Evolutionary conservation across 2,797 vertebrate species (phyloP).

Genomic region (Melanogrammus aeglefinus): DNA sequence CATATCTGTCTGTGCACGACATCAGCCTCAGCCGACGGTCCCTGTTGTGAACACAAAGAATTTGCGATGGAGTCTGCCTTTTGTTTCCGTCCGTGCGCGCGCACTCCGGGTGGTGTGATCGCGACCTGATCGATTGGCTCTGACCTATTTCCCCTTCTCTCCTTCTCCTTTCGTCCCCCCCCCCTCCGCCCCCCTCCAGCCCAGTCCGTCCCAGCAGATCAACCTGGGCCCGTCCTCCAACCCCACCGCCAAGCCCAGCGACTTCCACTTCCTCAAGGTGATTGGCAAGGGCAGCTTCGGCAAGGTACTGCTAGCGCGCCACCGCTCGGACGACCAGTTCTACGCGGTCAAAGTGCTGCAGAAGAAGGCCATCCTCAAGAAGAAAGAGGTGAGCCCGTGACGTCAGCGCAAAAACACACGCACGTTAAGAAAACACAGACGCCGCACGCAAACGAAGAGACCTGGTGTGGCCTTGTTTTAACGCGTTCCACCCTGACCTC

Average conservation of each 20-base stretch:
- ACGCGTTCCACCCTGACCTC: too few species aligned
- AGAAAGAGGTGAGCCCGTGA: slow-evolving; percentile 86
- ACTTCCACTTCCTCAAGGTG: slow-evolving; percentile 98
- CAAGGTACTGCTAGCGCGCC: slow-evolving; percentile 94
- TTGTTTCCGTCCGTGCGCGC: background rate
- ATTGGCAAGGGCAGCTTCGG: slow-evolving; percentile 99
- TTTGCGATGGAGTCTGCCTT: background rate
- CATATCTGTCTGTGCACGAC: background rate
- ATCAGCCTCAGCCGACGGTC: background rate
- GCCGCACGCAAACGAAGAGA: too few species aligned
- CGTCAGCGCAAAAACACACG: background rate
- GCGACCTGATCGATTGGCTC: background rate
- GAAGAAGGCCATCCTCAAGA: slow-evolving; percentile 99
- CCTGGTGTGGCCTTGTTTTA: too few species aligned
- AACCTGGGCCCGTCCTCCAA: slow-evolving; percentile 98
- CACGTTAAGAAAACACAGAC: background rate
- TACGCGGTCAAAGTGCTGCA: slow-evolving; percentile 98
- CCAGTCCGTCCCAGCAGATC: slow-evolving; percentile 96
- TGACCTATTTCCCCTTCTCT: background rate
- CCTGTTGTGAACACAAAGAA: background rate
- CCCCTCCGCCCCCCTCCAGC: slow-evolving; percentile 64
- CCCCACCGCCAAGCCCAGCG: slow-evolving; percentile 93
- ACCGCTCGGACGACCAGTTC: slow-evolving; percentile 91
- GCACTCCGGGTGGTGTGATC: too few species aligned
- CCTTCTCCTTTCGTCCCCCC: background rate